Conservation (phyloP, 2,113 vertebrate species). For the Microcebus ravelobensis region DNA sequence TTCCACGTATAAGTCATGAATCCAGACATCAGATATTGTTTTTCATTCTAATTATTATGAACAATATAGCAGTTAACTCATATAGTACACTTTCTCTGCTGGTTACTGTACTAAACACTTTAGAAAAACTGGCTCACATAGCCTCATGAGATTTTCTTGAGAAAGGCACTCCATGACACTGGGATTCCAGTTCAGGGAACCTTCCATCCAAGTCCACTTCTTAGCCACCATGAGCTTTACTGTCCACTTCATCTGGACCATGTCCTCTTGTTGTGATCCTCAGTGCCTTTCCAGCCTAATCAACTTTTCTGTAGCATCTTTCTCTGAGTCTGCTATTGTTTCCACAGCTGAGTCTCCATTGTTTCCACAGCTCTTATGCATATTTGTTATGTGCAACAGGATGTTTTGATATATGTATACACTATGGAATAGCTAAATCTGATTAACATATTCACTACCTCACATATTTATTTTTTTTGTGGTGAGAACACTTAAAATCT, state of each 20-base stretch:
- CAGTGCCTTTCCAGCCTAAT: background rate
- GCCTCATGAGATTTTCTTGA: background rate
- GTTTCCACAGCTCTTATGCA: background rate
- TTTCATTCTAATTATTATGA: background rate
- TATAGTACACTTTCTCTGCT: background rate
- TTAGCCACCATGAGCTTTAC: background rate
- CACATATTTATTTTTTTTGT: background rate
- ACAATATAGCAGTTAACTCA: background rate
- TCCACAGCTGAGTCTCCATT: background rate
- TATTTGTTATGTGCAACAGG: background rate
- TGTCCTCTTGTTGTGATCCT: background rate
- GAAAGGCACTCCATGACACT: background rate
- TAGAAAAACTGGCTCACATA: background rate
- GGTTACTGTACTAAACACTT: background rate
- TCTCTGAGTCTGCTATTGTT: background rate
- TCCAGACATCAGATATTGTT: background rate
- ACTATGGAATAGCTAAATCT: background rate
- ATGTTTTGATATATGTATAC: background rate
- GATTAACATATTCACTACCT: background rate
- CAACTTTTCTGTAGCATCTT: background rate
- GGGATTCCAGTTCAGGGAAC: background rate
- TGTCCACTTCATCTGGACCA: background rate
- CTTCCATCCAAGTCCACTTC: background rate
- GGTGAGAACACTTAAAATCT: background rate
- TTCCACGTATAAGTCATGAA: background rate